phyloP scores from a whole-genome alignment of 2,113 vertebrate species.

The Clinocottus analis region DNA sequence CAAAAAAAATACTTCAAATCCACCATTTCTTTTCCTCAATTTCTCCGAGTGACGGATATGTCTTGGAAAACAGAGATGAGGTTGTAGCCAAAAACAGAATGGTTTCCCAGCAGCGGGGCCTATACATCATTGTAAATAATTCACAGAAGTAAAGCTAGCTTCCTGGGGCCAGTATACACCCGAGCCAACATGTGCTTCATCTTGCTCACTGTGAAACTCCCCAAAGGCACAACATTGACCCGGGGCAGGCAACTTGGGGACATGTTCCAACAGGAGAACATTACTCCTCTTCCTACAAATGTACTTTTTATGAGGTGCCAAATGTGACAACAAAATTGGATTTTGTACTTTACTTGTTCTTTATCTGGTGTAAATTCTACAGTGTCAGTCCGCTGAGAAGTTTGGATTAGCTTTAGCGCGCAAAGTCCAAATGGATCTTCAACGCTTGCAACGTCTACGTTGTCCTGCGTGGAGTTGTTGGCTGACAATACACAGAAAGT shows the following conservation, averaged over 20 bases:
- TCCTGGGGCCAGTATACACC: constrained; percentile 57
- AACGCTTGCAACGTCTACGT: not conserved
- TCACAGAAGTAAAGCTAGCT: constrained; percentile 71
- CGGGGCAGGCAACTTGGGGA: constrained; percentile 67
- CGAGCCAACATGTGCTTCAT: constrained; percentile 76
- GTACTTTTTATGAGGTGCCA: constrained; percentile 70
- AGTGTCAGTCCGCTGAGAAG: constrained; percentile 33
- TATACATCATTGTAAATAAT: constrained; percentile 83
- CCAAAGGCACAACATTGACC: constrained; percentile 66
- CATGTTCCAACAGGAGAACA: constrained; percentile 62
- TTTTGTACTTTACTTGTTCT: constrained; percentile 53
- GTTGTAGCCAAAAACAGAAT: constrained; percentile 71
- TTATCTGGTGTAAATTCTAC: constrained; percentile 43
- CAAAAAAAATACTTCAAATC: constrained; percentile 59
- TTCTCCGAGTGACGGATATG: constrained; percentile 65
- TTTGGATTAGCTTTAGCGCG: constrained; percentile 43
- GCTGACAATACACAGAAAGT: not conserved
- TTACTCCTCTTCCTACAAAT: constrained; percentile 65
- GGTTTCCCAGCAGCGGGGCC: constrained; percentile 67
- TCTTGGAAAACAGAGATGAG: constrained; percentile 73
- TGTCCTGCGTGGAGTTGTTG: constrained; percentile 2
- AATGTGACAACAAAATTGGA: constrained; percentile 68
- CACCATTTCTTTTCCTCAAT: constrained; percentile 47
- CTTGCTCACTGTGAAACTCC: constrained; percentile 75
- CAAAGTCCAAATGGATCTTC: constrained; percentile 36